Base-by-base conservation (phyloP, 1,140 invertebrate genomes). In the Drosophila varians region DNA sequence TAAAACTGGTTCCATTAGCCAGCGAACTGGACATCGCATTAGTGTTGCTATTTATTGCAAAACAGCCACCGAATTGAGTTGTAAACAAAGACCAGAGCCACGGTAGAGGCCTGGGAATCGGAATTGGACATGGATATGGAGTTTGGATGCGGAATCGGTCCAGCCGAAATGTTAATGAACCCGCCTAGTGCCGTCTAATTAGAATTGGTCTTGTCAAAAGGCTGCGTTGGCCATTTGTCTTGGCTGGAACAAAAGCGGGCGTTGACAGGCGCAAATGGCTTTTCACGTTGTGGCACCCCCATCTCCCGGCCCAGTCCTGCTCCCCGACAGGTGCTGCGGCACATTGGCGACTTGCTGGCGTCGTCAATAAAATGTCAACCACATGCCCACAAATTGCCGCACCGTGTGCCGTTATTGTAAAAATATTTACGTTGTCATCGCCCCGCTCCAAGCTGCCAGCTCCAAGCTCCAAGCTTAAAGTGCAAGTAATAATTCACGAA, bases 401-500 rank as follows among this genome's bases (percentile, higher is more conserved):
- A 48, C 56, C 53, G 56, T 60, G 42, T 61, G 65, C 48, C 38
- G 74, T 64, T 60, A 66, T 84, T 70, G 64, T 66, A 61, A 45
- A 66, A 77, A 80, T 86, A 80, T 80, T 77, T 77, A 70, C 69
- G 53, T 61, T 66, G 79, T 84, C 75, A 72, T 84, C 60, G 80
- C 46, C 56, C 66, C 54, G 65, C 79, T 77, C 48, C 58, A 40
- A 66, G 47, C 21, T 21, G 2, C 21, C 2, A 21, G 21, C 21
- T 21, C 4, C 21, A 21, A 21, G 79, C 79, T 78, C 51, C 60
- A 42, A 77, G 82, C 74, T 65, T 87, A 87, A 87, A 87, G 82
- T 87, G 82, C 82, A 87, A 88, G 82, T 87, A 87, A 87, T 87
- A 87, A 88, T 75, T 87, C 82, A 87, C 65, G 45, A 77, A 71